These are phyloP conservation scores for Diabrotica virgifera DNA, from an alignment of 1,140 invertebrate genomes.

Conservation along the genomic window DNA sequence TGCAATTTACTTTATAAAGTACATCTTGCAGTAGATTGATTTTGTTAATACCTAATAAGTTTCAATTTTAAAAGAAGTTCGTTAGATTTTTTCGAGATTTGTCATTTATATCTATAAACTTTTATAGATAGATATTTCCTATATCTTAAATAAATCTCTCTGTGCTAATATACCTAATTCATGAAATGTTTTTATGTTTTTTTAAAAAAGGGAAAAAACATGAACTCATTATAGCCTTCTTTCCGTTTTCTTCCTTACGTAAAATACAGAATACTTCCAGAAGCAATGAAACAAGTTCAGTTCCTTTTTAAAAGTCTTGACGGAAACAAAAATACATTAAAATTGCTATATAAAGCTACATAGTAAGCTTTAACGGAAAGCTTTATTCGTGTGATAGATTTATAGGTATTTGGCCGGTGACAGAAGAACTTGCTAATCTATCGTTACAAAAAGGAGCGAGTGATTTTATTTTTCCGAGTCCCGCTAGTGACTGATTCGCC, in stretches of 20 bases:
- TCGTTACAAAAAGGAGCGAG: background rate
- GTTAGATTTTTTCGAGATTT: too few species aligned
- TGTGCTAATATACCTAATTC: too few species aligned
- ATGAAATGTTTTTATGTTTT: too few species aligned
- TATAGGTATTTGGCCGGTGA: background rate
- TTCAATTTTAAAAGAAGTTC: too few species aligned
- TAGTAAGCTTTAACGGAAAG: background rate
- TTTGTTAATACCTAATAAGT: too few species aligned
- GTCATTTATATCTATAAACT: too few species aligned
- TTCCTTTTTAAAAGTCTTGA: background rate
- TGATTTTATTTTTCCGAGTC: background rate
- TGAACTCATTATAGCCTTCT: background rate
- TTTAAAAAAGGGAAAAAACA: background rate
- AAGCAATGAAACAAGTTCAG: background rate
- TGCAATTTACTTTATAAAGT: too few species aligned
- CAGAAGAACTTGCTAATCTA: background rate
- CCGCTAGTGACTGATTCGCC: background rate
- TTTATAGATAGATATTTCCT: too few species aligned
- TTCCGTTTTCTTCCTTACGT: background rate
- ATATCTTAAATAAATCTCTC: too few species aligned
- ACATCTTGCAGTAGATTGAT: too few species aligned
- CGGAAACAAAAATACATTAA: constrained; percentile 3
- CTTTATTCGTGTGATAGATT: background rate
- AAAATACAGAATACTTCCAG: background rate
- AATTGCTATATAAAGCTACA: background rate